Evolutionary conservation across 2,888 invertebrate genomes (phyloP).

Genomic region (Mythimna vitellina): DNA sequence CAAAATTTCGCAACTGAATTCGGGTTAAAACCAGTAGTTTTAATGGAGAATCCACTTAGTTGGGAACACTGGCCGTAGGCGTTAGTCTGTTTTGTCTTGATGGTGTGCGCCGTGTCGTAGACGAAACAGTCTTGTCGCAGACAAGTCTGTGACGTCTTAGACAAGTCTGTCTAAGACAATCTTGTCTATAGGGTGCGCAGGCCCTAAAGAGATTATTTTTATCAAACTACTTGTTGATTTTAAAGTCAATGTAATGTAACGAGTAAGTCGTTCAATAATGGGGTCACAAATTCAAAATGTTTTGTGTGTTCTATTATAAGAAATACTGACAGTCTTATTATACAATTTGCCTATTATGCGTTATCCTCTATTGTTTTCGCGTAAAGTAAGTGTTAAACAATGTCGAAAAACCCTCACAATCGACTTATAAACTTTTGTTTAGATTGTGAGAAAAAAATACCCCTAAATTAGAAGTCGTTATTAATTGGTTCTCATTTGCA

Average conservation of each 20-base stretch:
- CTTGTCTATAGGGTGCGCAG: too few species aligned
- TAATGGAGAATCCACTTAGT: too few species aligned
- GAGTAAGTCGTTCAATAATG: neutral
- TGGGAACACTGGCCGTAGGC: too few species aligned
- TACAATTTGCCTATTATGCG: constrained; percentile 6
- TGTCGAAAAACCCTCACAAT: constrained; percentile 54
- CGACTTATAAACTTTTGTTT: constrained; percentile 75
- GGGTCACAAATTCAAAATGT: neutral
- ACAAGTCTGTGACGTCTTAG: too few species aligned
- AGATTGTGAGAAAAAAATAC: constrained; percentile 79
- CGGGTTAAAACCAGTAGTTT: too few species aligned
- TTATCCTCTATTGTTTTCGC: constrained; percentile 53
- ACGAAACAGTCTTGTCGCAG: too few species aligned
- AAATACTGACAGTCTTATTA: constrained; percentile 4
- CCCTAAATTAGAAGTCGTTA: constrained; percentile 71
- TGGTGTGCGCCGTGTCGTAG: too few species aligned
- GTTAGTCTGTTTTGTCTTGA: too few species aligned
- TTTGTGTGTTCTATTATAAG: neutral
- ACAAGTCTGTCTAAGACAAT: too few species aligned
- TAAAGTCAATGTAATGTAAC: neutral
- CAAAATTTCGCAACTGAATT: too few species aligned
- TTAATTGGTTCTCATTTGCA: constrained; percentile 65
- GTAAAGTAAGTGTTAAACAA: constrained; percentile 62
- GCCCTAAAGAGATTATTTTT: neutral
- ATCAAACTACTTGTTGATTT: neutral